Conservation (phyloP, 2,888 invertebrate genomes). For the Mantis religiosa region DNA sequence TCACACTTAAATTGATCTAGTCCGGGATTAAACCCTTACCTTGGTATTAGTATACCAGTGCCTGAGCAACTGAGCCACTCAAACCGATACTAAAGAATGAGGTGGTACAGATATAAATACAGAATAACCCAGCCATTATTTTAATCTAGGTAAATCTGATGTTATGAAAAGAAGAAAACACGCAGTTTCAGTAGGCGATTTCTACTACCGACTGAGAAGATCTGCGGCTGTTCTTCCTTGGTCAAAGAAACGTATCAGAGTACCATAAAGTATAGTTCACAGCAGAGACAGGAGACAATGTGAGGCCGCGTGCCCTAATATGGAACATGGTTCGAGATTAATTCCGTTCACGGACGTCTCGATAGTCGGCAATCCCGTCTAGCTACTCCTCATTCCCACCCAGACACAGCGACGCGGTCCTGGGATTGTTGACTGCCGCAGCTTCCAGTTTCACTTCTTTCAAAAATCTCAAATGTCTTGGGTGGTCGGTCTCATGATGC, state of each 20-base stretch:
- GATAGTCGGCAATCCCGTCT: neutral
- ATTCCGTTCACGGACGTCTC: slow-evolving; percentile 8
- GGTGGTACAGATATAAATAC: no score
- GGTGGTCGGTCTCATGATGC: no score
- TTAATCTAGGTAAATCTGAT: neutral
- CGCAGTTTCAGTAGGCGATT: neutral
- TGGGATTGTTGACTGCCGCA: neutral
- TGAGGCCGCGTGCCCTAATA: neutral
- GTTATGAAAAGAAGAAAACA: neutral
- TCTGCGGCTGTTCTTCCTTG: neutral
- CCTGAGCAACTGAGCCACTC: no score
- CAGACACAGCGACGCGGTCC: neutral
- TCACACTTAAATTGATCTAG: no score
- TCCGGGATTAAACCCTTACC: no score
- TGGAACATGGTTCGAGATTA: neutral
- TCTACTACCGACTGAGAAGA: neutral
- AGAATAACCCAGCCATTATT: no score
- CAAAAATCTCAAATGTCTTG: no score
- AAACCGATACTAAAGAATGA: no score
- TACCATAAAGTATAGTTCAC: neutral
- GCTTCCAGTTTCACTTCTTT: no score
- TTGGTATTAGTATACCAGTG: no score
- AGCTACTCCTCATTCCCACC: neutral
- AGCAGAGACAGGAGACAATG: neutral
- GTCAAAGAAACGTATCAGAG: neutral